These are phyloP conservation scores for Dipodomys stephensi DNA, from an alignment of 2,113 vertebrate genomes.

Conservation along the genomic window DNA sequence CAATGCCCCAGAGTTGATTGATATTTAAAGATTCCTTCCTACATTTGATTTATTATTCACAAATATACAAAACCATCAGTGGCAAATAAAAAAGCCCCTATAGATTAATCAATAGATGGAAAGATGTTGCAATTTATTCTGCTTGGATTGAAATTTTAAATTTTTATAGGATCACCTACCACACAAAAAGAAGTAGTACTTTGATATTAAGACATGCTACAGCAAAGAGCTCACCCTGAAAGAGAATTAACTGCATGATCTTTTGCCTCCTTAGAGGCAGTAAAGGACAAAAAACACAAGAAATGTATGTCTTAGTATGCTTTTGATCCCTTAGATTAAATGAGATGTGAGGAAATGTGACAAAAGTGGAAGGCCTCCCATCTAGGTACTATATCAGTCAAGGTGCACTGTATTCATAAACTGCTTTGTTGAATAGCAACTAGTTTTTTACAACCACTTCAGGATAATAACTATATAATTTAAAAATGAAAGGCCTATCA, in stretches of 20 bases:
- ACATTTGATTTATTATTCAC: background rate
- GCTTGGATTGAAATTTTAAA: conserved; percentile 1
- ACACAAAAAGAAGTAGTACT: too few relatives aligned
- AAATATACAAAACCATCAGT: background rate
- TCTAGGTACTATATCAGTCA: too few relatives aligned
- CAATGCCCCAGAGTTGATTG: background rate
- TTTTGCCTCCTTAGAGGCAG: background rate
- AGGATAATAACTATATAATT: too few relatives aligned
- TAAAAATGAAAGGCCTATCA: background rate
- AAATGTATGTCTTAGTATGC: background rate
- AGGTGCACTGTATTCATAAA: too few relatives aligned
- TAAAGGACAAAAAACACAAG: background rate
- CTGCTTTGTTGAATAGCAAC: too few relatives aligned
- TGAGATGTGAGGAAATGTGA: background rate
- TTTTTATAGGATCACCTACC: too few relatives aligned
- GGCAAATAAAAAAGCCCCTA: background rate
- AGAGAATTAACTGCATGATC: background rate
- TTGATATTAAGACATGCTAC: background rate
- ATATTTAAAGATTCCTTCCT: background rate
- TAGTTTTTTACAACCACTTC: too few relatives aligned
- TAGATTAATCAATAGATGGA: background rate
- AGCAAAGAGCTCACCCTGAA: background rate
- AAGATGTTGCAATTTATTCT: conserved; percentile 39
- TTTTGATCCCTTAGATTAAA: background rate
- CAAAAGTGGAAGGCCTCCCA: background rate